Conservation (phyloP, 2,888 invertebrate species). For the Microctonus brassicae region DNA sequence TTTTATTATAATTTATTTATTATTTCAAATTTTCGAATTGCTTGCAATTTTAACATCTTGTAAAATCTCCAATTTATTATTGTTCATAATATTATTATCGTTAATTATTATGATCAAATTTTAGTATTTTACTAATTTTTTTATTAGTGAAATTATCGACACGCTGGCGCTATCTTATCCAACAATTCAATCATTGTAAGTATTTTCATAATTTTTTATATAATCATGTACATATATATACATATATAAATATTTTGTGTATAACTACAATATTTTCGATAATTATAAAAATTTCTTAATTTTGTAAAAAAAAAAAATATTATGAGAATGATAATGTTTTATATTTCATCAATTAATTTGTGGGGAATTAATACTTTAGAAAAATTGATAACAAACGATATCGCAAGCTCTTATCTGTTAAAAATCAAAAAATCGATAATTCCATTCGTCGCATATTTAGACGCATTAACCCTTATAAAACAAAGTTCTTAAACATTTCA, state of each 20-base stretch:
- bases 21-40: background rate
- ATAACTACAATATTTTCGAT: no score
- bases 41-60: no score
- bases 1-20: background rate
- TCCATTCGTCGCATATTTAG: background rate
- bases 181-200: slow-evolving; percentile 62
- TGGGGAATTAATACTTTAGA: background rate
- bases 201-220: slow-evolving; percentile 40
- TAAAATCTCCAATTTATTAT: no score
- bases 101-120: background rate
- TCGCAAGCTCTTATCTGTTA: background rate
- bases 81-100: no score
- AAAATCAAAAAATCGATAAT: background rate
- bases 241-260: no score
- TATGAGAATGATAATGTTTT: no score
- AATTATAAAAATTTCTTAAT: no score
- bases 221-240: no score
- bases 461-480: background rate
- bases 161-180: slow-evolving; percentile 67
- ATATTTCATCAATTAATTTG: background rate
- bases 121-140: background rate
- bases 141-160: slow-evolving; percentile 55
- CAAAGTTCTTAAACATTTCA: background rate
- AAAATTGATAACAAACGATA: background rate
- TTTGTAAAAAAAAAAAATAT: background rate